Percentiles rank a stretch among this genome's conserved stretches.
phyloP scores from a whole-genome alignment of 2,888 invertebrate genomes.

The Cataglyphis albicans region DNA sequence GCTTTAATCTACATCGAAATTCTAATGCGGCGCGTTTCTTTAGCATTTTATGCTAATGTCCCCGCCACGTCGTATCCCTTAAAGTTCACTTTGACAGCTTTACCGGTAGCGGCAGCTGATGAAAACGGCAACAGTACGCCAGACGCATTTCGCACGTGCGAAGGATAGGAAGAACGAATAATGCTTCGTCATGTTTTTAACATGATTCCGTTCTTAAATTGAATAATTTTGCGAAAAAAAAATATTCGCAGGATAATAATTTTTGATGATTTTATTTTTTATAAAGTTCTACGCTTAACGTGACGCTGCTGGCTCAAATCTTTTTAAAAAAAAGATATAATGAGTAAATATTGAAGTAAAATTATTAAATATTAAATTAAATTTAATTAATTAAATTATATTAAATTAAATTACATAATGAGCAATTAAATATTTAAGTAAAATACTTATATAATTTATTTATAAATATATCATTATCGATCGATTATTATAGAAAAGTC shows the following conservation, averaged over 20 bases:
- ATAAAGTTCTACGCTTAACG: background rate
- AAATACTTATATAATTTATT: background rate
- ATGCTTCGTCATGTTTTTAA: constrained; percentile 10
- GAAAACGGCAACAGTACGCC: constrained; percentile 59
- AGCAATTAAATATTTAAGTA: background rate
- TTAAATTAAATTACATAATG: background rate
- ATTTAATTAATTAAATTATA: background rate
- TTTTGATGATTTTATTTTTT: background rate
- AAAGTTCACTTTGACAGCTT: constrained; percentile 67
- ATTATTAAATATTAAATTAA: background rate
- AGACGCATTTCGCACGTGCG: constrained; percentile 37
- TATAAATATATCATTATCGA: background rate
- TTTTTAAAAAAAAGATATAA: background rate
- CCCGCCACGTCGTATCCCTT: constrained; percentile 24
- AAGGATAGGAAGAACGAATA: constrained; percentile 29
- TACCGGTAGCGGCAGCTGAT: constrained; percentile 64
- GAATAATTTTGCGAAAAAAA: background rate
- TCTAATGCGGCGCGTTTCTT: constrained; percentile 71
- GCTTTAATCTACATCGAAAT: constrained; percentile 72
- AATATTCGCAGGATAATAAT: background rate
- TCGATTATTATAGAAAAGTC: background rate
- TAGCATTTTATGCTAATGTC: constrained; percentile 71
- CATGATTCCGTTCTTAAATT: background rate
- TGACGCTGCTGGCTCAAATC: background rate
- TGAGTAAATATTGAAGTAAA: background rate